phyloP scores from a whole-genome alignment of 2,797 vertebrate genomes.

The Ambastaia sidthimunki region DNA sequence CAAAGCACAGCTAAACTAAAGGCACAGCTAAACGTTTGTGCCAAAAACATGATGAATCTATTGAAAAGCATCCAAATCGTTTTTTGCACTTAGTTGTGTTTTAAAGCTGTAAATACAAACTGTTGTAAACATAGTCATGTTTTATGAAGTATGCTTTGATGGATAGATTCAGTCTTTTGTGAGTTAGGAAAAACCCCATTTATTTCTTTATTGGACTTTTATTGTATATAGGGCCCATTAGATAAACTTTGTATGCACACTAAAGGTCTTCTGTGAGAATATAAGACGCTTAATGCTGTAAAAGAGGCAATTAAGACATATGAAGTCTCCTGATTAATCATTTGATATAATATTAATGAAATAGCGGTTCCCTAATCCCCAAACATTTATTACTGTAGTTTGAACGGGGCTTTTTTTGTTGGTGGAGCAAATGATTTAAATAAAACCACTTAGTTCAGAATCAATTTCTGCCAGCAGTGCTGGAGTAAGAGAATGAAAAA shows the following conservation, averaged over 20 bases:
- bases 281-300: background rate
- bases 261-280: background rate
- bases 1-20: background rate
- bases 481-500: constrained; percentile 37
- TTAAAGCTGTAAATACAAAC: background rate
- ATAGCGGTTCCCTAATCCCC: background rate
- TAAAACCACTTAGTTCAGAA: constrained; percentile 36
- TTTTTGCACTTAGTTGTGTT: background rate
- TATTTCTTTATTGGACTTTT: constrained; percentile 1
- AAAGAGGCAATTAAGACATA: constrained; percentile 18
- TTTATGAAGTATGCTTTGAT: background rate
- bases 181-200: background rate
- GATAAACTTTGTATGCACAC: background rate
- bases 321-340: constrained; percentile 5
- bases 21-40: too few relatives aligned
- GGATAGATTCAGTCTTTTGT: background rate
- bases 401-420: constrained; percentile 25
- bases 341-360: constrained; percentile 18
- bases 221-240: background rate
- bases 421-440: constrained; percentile 27
- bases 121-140: background rate
- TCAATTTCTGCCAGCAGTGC: constrained; percentile 20
- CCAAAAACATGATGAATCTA: too few relatives aligned
- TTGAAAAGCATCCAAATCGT: background rate
- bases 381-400: constrained; percentile 49